Conservation (phyloP, 2,113 vertebrate species). For the Enhydra lutris region DNA sequence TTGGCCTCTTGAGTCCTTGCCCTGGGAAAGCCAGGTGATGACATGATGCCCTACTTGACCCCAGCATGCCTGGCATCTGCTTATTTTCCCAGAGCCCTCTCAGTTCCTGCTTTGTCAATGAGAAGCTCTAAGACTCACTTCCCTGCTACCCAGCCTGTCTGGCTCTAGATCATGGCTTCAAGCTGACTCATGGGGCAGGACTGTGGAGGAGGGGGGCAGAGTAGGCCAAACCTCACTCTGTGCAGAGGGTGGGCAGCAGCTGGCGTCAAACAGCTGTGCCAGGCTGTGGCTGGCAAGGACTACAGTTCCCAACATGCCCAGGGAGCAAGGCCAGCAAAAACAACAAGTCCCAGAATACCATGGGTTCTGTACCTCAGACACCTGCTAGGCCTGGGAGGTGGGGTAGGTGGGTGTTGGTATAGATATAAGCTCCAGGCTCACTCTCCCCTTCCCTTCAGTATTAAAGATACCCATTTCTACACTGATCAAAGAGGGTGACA, state of each 20-base stretch:
- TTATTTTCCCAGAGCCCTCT: slow-evolving; percentile 52
- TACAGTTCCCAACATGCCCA: slow-evolving; percentile 77
- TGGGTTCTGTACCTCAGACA: slow-evolving; percentile 58
- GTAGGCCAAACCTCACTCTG: slow-evolving; percentile 56
- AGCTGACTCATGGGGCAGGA: slow-evolving; percentile 77
- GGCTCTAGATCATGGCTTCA: slow-evolving; percentile 66
- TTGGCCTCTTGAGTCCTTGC: neutral
- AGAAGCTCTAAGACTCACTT: slow-evolving; percentile 48
- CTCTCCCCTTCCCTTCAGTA: slow-evolving; percentile 22
- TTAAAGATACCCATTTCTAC: slow-evolving; percentile 44
- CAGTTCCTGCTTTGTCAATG: slow-evolving; percentile 29
- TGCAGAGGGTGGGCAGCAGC: slow-evolving; percentile 60
- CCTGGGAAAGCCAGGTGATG: slow-evolving; percentile 53
- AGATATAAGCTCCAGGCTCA: slow-evolving; percentile 7
- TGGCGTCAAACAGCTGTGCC: slow-evolving; percentile 73
- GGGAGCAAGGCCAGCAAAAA: slow-evolving; percentile 59
- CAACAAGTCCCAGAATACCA: slow-evolving; percentile 74
- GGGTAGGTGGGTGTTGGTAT: slow-evolving; percentile 16
- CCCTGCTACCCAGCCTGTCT: slow-evolving; percentile 51
- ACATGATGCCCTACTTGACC: slow-evolving; percentile 63
- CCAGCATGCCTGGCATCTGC: slow-evolving; percentile 56
- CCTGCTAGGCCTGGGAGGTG: slow-evolving; percentile 67
- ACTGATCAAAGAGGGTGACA: neutral
- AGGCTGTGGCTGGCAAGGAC: slow-evolving; percentile 67
- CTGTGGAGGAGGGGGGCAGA: neutral